These are phyloP conservation scores for Digitonthophagus gazella DNA, from an alignment of 2,888 invertebrate species.

Conservation along the genomic window DNA sequence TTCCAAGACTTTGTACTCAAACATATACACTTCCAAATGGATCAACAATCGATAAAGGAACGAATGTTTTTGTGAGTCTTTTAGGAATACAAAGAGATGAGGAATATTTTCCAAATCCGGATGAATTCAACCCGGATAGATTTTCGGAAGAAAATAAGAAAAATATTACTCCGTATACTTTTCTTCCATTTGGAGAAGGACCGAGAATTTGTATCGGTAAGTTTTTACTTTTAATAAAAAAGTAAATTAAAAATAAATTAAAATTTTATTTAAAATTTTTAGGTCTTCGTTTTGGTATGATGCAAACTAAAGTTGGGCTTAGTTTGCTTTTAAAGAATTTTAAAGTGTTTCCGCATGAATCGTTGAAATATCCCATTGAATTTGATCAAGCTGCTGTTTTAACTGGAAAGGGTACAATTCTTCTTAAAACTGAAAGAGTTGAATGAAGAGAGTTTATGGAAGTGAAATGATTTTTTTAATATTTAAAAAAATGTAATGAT, in stretches of 20 bases:
- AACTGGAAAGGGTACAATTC: neutral
- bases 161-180: conserved; percentile 13
- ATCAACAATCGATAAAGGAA: conserved; percentile 5
- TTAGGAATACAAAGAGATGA: too few relatives aligned
- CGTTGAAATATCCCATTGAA: neutral
- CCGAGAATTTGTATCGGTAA: conserved; percentile 19
- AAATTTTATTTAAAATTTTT: neutral
- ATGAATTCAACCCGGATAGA: conserved; percentile 21
- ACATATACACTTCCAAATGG: conserved; percentile 18
- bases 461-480: too few relatives aligned
- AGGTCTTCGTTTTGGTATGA: conserved; percentile 20
- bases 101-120: conserved; percentile 21
- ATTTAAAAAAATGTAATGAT: too few relatives aligned
- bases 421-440: neutral
- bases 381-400: neutral
- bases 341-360: neutral
- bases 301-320: conserved; percentile 22
- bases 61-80: conserved; percentile 16
- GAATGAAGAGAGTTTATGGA: too few relatives aligned
- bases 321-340: neutral
- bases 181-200: too few relatives aligned
- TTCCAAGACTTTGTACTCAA: conserved; percentile 11
- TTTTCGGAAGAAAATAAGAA: conserved; percentile 21
- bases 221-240: neutral
- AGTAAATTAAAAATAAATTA: too few relatives aligned